Evolutionary conservation across 2,113 vertebrate genomes (phyloP), one percentile per base, ranked within the genome.

Genomic region (Anolis sagrei): DNA sequence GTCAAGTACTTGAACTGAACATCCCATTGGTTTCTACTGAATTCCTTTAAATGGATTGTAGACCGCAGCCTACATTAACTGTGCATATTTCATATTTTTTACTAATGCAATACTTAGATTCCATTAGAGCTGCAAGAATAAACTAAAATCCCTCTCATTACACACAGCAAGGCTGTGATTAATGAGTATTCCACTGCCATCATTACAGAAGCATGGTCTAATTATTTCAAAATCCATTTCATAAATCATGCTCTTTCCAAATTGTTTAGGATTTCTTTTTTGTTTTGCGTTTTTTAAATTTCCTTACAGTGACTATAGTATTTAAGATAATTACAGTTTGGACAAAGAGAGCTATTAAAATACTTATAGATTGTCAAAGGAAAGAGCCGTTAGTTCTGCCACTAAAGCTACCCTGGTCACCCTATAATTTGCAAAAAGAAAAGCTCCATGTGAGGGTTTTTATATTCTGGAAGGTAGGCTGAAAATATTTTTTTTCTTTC

Each of bases 141-240:
- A 85, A 86, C 4, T 23, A n/a, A 23, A 16, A 11, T 36, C 19
- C n/a, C 6, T 66, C 27, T 70, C 21, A 14, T 81, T 89, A 66
- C 4, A 72, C 54, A 32, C 5, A 69, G 1, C 21, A 27, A 82
- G 87, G 1, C 27, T 85, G 34, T 86, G 29, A 79, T 84, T 51
- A 84, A 76, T 49, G 68, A 66, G 39, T 83, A 77, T 78, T 48
- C 14, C n/a, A 70, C 34, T 90, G 74, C 68, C 6, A 77, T 72
- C 64, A 27, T 21, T 75, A 88, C 70, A 62, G 49, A 92, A 86
- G 86, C 11, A 89, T 36, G 0, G 51, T 25, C 49, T 79, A 27
- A 81, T 76, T 49, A 66, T 5, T 91, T 81, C 76, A 88, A 79
- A 81, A 1, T 27, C 64, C 39, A 3, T 82, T 89, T 86, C 82